Evolutionary conservation across 2,797 vertebrate species (phyloP).

Genomic region (Pangasius larnaudii): DNA sequence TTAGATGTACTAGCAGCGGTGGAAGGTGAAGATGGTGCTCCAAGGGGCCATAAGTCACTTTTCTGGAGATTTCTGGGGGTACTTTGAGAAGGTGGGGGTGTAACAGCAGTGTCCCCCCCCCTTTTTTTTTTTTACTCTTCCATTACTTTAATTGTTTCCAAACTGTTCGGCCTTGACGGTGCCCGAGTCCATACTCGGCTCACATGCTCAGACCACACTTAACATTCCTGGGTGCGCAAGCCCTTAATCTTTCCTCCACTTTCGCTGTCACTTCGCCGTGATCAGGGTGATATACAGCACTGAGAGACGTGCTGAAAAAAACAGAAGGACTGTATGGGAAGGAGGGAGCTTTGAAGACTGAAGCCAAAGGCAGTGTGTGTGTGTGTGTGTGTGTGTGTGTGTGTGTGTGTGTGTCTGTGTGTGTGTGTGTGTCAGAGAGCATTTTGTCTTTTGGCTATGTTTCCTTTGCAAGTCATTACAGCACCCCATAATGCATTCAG

Average conservation of each 20-base stretch:
- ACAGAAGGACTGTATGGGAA: slow-evolving; percentile 8
- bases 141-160: slow-evolving; percentile 64
- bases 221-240: slow-evolving; percentile 61
- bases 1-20: slow-evolving; percentile 29
- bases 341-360: slow-evolving; percentile 52
- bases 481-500: slow-evolving; percentile 37
- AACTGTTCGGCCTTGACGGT: slow-evolving; percentile 60
- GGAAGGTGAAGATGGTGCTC: slow-evolving; percentile 52
- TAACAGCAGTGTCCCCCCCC: not conserved
- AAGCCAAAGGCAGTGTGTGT: slow-evolving; percentile 49
- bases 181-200: slow-evolving; percentile 49
- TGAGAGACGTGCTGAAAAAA: slow-evolving; percentile 48
- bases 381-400: slow-evolving; percentile 32
- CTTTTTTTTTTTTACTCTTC: slow-evolving; percentile 9
- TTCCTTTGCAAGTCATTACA: slow-evolving; percentile 46
- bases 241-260: slow-evolving; percentile 64
- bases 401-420: slow-evolving; percentile 38
- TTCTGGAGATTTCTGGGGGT: slow-evolving; percentile 39
- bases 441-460: slow-evolving; percentile 35
- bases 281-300: slow-evolving; percentile 59
- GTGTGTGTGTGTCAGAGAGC: slow-evolving; percentile 14
- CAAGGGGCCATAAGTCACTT: slow-evolving; percentile 53
- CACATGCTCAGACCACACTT: slow-evolving; percentile 62
- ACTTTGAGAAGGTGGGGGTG: slow-evolving; percentile 13
- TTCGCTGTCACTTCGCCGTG: slow-evolving; percentile 58